A percentile compares a stretch with the other conserved stretches of the same genome.
These are phyloP conservation scores for Chaetorhynchus papuensis DNA, from an alignment of 2,113 vertebrate genomes.

Conservation along the genomic window DNA sequence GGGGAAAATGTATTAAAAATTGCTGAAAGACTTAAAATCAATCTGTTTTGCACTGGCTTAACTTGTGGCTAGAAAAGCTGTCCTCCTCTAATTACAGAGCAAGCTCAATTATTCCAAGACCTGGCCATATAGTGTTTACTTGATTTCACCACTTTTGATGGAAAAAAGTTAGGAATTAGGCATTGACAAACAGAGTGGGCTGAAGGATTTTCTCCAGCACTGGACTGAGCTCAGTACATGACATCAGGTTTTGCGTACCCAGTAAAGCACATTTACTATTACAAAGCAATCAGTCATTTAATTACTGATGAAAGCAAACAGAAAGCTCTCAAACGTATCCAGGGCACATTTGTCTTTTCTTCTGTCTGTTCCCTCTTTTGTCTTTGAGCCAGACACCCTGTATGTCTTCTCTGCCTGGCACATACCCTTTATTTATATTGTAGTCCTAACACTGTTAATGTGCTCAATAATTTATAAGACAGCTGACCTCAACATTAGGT, in stretches of 20 bases:
- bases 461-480: constrained; percentile 71
- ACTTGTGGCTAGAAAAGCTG: not conserved
- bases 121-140: not conserved
- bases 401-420: constrained; percentile 1
- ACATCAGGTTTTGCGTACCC: not conserved
- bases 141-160: not conserved
- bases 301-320: constrained; percentile 8
- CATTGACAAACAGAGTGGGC: not conserved
- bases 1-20: not conserved
- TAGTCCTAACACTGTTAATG: constrained; percentile 61
- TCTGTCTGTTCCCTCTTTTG: not conserved
- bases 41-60: not conserved
- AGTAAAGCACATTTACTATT: not conserved
- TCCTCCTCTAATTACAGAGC: not conserved
- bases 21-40: not conserved
- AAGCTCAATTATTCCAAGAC: not conserved
- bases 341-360: not conserved
- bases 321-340: not conserved
- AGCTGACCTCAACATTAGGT: constrained; percentile 65
- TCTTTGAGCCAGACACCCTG: constrained; percentile 30
- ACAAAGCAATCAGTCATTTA: constrained; percentile 23
- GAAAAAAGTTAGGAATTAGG: not conserved
- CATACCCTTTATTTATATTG: constrained; percentile 39
- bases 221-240: not conserved
- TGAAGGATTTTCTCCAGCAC: not conserved